A percentile compares a stretch with the other conserved stretches of the same genome.
Conservation (phyloP, 2,113 vertebrate species). For the Agelaius phoeniceus region DNA sequence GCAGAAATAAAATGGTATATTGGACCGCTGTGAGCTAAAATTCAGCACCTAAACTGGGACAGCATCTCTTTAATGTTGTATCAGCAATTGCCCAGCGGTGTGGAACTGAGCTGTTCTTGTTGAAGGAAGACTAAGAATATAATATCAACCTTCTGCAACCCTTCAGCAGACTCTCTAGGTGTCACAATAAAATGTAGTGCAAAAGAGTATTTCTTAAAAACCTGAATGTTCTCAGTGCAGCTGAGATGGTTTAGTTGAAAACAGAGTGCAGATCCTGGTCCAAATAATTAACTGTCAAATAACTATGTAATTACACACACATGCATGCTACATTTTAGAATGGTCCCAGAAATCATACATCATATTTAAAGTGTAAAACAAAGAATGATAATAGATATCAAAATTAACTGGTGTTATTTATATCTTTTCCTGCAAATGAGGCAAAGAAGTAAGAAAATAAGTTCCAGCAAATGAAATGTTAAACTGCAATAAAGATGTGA, state of each 20-base stretch:
- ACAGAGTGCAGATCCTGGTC: background rate
- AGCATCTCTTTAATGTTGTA: background rate
- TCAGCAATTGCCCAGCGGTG: background rate
- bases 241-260: background rate
- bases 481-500: background rate
- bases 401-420: background rate
- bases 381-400: background rate
- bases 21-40: background rate
- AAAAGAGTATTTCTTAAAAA: background rate
- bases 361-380: background rate
- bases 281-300: background rate
- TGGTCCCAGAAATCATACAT: background rate
- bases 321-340: background rate
- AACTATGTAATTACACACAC: background rate
- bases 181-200: background rate
- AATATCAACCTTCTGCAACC: background rate
- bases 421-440: background rate
- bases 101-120: background rate
- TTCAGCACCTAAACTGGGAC: background rate
- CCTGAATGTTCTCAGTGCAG: background rate
- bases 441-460: background rate
- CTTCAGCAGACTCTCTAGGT: background rate
- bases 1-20: background rate
- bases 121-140: background rate
- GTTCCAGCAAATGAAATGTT: conserved; percentile 23